Percentiles rank a stretch among this genome's conserved stretches.
Conservation (phyloP, 2,888 invertebrate genomes). For the Xestoiulus laeticollis region DNA sequence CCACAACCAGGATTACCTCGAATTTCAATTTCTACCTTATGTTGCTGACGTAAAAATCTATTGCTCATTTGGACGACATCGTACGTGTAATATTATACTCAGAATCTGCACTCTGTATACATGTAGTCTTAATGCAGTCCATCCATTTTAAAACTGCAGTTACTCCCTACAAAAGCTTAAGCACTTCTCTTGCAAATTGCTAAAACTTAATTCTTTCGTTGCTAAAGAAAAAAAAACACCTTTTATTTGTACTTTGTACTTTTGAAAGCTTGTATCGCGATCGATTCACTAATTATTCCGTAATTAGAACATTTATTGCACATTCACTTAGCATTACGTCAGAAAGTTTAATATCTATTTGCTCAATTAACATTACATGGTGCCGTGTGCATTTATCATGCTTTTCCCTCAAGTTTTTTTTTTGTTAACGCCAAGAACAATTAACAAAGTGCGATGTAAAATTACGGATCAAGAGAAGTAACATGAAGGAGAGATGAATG, state of each 20-base stretch:
- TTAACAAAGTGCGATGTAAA: not conserved
- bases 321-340: conserved; percentile 23
- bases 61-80: too few species aligned
- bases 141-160: too few species aligned
- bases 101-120: too few species aligned
- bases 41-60: too few species aligned
- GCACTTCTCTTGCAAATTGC: too few species aligned
- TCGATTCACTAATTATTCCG: not conserved
- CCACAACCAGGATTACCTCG: too few species aligned
- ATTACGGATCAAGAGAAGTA: not conserved
- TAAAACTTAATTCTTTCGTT: too few species aligned
- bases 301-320: conserved; percentile 12
- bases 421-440: not conserved
- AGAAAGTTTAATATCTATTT: not conserved
- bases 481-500: too few species aligned
- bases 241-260: not conserved
- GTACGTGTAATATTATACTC: too few species aligned
- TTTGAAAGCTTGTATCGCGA: not conserved
- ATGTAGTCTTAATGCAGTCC: too few species aligned
- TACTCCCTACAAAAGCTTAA: too few species aligned
- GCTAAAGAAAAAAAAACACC: not conserved
- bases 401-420: not conserved
- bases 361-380: not conserved
- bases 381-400: not conserved
- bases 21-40: too few species aligned